Evolutionary conservation across 1,140 invertebrate species (phyloP), one percentile per base, ranked within the genome.

Genomic region (Campodea augens): DNA sequence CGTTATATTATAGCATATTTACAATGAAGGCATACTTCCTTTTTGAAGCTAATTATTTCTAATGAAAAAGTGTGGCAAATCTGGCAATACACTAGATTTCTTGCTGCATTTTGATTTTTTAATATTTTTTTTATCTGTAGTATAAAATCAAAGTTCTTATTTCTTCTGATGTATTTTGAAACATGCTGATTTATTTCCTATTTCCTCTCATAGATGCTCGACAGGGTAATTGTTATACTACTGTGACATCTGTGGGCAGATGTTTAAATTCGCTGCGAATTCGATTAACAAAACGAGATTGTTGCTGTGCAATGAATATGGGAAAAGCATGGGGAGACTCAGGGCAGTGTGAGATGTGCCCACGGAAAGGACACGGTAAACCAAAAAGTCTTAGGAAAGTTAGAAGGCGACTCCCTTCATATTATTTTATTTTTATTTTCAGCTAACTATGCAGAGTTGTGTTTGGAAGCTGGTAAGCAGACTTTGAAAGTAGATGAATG

Each of bases 271-370:
- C 70, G 36, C 58, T 88, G 44, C 59, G 71, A 0, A 71, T 81
- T 54, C 62, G 73, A 45, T 60, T 87, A 19, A 85, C 83, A 0
- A 80, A 84, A 57, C 71, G 77, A 47, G 85, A 89, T 59, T 90
- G 86, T 55, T 91, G 86, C 57, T 90, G 86, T 61, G 80, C 80
- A 1, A 75, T 80, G 56, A 87, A 87, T 54, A 87, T 88, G 75
- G 85, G 84, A 15, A 74, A 81, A 60, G 84, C 78, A 4, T 86
- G 82, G 82, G 81, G 81, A 2, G 78, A 80, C 42, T n/a, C n/a
- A n/a, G 65, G 74, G 20, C 53, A 58, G 42, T 90, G 85, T 59
- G 72, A 77, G 41, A 65, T 74, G 3, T 89, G 85, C 63, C 84
- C 83, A 3, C 62, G 70, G 42, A 59, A 65, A 41, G 76, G 77